phyloP scores from a whole-genome alignment of 1,140 invertebrate genomes.

The Venturia canescens region DNA sequence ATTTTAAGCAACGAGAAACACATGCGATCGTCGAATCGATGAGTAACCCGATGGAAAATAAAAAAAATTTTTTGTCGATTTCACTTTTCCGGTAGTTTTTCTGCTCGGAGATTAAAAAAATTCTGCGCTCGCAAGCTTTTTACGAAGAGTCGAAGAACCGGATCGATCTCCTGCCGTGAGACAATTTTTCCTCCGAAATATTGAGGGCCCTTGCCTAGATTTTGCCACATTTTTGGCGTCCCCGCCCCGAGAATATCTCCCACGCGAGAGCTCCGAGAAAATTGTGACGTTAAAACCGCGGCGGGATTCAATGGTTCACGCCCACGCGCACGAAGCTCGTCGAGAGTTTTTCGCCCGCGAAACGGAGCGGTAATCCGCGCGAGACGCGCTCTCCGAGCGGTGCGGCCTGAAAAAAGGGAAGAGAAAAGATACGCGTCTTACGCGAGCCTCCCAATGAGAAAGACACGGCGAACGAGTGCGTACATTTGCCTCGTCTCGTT shows the following conservation, averaged over 20 bases:
- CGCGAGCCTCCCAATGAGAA: background rate
- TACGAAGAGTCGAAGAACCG: no score
- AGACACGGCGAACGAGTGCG: background rate
- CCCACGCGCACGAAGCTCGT: background rate
- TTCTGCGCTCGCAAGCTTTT: no score
- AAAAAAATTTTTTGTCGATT: no score
- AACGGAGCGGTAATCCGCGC: background rate
- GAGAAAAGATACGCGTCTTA: background rate
- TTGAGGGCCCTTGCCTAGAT: no score
- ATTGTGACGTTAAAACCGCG: slow-evolving; percentile 2
- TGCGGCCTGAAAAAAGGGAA: background rate
- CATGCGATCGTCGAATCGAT: no score
- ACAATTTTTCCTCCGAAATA: no score
- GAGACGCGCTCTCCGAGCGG: background rate
- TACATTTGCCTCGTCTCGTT: no score
- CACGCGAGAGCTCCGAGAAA: background rate
- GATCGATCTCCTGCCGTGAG: no score
- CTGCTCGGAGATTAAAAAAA: no score
- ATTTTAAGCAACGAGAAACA: no score
- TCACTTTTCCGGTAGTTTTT: no score
- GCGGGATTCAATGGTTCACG: background rate
- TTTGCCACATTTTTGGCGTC: background rate
- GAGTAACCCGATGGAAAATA: no score
- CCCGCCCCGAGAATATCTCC: background rate
- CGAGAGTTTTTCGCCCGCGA: background rate